Evolutionary conservation across 2,113 vertebrate genomes (phyloP).

Genomic region (Neogobius melanostomus): DNA sequence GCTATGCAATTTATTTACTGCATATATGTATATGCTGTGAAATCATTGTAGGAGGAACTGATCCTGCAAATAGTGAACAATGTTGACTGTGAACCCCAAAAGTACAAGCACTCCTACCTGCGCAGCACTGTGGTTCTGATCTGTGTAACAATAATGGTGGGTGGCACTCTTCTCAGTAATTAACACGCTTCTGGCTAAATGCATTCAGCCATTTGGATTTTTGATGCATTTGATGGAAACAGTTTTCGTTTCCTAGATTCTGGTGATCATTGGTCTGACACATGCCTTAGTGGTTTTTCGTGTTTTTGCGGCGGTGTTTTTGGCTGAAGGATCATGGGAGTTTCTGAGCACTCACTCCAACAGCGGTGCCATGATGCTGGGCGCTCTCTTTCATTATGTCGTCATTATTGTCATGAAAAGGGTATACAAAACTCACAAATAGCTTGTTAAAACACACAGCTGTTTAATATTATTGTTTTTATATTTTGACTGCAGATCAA

Average conservation of each 20-base stretch:
- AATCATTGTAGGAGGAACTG: constrained; percentile 84
- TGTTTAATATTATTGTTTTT: not conserved
- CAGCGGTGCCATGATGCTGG: constrained; percentile 76
- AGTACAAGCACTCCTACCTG: constrained; percentile 83
- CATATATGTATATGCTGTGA: not conserved
- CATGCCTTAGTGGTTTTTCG: constrained; percentile 87
- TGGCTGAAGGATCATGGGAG: constrained; percentile 61
- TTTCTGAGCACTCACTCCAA: constrained; percentile 76
- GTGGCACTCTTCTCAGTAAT: constrained; percentile 19
- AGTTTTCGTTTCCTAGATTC: constrained; percentile 75
- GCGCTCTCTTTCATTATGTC: constrained; percentile 87
- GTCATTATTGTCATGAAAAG: constrained; percentile 88
- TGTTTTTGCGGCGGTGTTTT: constrained; percentile 72
- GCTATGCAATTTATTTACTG: not conserved
- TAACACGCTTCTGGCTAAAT: not conserved
- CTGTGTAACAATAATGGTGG: constrained; percentile 83
- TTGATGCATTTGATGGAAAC: not conserved
- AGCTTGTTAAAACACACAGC: not conserved
- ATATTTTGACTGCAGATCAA: constrained; percentile 80
- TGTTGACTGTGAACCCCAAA: constrained; percentile 50
- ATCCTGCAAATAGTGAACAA: constrained; percentile 83
- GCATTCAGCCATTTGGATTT: not conserved
- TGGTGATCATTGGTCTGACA: constrained; percentile 85
- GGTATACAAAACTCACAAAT: constrained; percentile 48
- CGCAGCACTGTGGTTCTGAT: constrained; percentile 78